Conservation (phyloP, 92 coral and sea anemone species). For the Hydrozoanthus gracilis region DNA sequence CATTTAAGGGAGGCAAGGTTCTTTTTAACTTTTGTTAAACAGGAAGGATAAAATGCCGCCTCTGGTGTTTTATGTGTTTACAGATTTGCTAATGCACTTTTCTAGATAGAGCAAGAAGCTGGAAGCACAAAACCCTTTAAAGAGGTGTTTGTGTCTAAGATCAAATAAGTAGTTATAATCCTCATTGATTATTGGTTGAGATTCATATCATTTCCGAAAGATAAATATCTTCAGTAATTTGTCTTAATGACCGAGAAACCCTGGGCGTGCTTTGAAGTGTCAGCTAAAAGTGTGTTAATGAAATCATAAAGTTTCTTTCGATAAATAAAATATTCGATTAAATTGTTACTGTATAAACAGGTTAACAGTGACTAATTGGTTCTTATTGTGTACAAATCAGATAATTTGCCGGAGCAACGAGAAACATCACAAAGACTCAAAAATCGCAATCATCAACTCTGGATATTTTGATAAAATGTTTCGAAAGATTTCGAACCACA, state of each 20-base stretch:
- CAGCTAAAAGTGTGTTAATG: conserved; percentile 36
- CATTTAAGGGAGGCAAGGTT: conserved; percentile 18
- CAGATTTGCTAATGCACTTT: conserved; percentile 42
- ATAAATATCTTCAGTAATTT: conserved; percentile 37
- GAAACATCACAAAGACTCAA: conserved; percentile 49
- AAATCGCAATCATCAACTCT: conserved; percentile 13
- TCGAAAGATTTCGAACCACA: neutral
- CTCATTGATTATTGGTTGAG: conserved; percentile 32
- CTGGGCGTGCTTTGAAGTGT: conserved; percentile 24
- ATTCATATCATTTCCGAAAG: conserved; percentile 44
- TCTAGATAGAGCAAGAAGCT: conserved; percentile 29
- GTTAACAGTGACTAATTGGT: conserved; percentile 72
- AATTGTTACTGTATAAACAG: conserved; percentile 78
- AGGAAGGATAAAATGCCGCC: conserved; percentile 48
- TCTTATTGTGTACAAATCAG: conserved; percentile 73
- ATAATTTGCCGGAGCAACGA: conserved; percentile 71
- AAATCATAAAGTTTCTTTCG: conserved; percentile 32
- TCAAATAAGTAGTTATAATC: conserved; percentile 39
- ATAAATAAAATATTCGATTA: conserved; percentile 41
- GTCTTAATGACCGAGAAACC: conserved; percentile 39
- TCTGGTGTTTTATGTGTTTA: conserved; percentile 31
- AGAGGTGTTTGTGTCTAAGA: conserved; percentile 48
- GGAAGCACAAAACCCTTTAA: conserved; percentile 32
- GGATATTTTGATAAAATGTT: neutral
- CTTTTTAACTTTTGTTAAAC: conserved; percentile 3